Conservation (phyloP, 2,888 invertebrate genomes). For the Stegophylla sp. region DNA sequence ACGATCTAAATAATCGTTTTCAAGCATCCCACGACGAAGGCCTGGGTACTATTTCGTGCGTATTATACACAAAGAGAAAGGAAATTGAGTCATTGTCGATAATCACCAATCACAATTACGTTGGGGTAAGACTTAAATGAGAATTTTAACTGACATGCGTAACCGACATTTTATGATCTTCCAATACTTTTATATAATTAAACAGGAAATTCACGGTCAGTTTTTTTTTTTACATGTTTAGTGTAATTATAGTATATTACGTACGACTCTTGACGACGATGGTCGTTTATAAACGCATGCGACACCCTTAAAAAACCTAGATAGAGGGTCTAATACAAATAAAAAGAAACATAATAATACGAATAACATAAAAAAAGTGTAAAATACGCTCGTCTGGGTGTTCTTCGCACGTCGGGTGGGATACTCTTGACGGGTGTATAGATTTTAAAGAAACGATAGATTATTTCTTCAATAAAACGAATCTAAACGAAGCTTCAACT, state of each 20-base stretch:
- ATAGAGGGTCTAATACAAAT: constrained; percentile 7
- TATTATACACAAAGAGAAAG: constrained; percentile 29
- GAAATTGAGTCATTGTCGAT: constrained; percentile 31
- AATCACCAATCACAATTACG: too few species aligned
- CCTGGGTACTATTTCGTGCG: background rate
- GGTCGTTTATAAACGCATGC: constrained; percentile 12
- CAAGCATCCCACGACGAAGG: background rate
- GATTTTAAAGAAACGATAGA: too few species aligned
- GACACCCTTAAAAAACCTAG: background rate
- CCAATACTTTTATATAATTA: constrained; percentile 11
- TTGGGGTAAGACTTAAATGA: constrained; percentile 1
- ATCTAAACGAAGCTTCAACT: background rate
- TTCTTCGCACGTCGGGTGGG: too few species aligned
- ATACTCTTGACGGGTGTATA: too few species aligned
- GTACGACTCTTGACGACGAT: too few species aligned
- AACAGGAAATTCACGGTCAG: constrained; percentile 34
- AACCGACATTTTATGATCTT: constrained; percentile 40
- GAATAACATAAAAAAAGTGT: too few species aligned
- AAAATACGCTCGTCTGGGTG: too few species aligned
- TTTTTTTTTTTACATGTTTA: constrained; percentile 1
- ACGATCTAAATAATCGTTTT: constrained; percentile 36
- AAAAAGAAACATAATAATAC: background rate
- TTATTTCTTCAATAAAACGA: too few species aligned
- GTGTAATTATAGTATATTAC: too few species aligned
- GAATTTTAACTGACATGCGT: background rate